phyloP scores from a whole-genome alignment of 2,888 invertebrate genomes.

The Aporophyla nigra region DNA sequence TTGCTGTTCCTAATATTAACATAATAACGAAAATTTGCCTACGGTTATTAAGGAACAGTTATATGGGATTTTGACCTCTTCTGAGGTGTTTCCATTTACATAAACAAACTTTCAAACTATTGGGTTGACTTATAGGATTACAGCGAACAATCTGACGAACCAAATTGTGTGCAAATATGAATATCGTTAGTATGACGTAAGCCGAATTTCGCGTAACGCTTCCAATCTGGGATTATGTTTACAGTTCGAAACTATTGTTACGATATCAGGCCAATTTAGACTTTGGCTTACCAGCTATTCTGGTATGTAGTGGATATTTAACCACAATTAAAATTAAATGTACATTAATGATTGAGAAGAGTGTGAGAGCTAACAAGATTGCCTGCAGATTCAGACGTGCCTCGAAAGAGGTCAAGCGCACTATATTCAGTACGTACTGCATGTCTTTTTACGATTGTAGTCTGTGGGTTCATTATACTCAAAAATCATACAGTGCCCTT shows the following conservation, averaged over 20 bases:
- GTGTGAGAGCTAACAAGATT: no score
- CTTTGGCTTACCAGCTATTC: background rate
- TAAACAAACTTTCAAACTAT: slow-evolving; percentile 3
- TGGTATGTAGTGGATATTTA: background rate
- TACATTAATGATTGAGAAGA: no score
- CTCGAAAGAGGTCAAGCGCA: no score
- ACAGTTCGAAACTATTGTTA: background rate
- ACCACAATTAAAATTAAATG: no score
- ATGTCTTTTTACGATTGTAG: no score
- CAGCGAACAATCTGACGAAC: background rate
- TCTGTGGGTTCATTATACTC: no score
- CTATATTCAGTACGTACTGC: no score
- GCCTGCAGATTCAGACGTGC: no score
- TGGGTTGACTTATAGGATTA: background rate
- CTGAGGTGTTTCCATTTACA: background rate
- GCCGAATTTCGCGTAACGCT: slow-evolving; percentile 3
- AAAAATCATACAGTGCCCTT: no score
- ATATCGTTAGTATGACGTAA: slow-evolving; percentile 25
- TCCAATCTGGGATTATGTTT: background rate
- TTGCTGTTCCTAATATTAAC: no score
- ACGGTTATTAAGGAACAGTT: no score
- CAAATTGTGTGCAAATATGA: slow-evolving; percentile 53
- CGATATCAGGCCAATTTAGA: background rate
- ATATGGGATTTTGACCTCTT: background rate
- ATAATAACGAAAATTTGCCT: no score